Base-by-base conservation (phyloP, 1,140 invertebrate genomes). In the Campoletis sonorensis region DNA sequence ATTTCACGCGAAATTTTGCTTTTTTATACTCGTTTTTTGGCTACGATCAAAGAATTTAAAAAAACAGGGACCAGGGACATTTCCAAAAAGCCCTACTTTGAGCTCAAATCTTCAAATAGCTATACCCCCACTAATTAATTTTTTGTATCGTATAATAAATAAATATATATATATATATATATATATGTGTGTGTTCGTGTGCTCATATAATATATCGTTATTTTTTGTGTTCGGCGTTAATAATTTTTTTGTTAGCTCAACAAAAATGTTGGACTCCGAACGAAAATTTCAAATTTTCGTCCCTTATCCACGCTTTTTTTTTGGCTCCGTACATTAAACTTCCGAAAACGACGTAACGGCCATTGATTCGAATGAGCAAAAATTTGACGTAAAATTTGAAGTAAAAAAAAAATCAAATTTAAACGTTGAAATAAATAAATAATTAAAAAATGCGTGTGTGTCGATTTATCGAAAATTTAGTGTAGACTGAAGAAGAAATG, bases 91-190 rank as follows among this genome's bases (percentile, higher is more conserved):
- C 85, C 83, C 82, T 75, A 82, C 85, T 86, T 87, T 87, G 78
- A 87, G 86, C 84, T 86, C 83, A 85, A 85, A 86, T 79, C 84
- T 88, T 85, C 79, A 86, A 81, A 84, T 87, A 85, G 84, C 86
- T 87, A 88, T 79, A 84, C 84, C 86, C 86, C 80, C 85, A 85
- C 85, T 90, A 87, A 86, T 86, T 89, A 85, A 84, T 87, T 86
- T 82, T 79, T 80, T 87, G 87, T 87, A 88, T 91, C 84, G 89
- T 91, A 89, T 91, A 90, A 90, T 91, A 90, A 89, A 91, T 90
- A 90, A 88, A 89, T 90, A 87, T 86, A 86, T 86, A 87, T 88
- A 87, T 88, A 81, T 87, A 88, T 37, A 37, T 37, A 4, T 37
- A 37, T 37, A 37, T 37, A 4, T 37, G 10, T 37, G 10, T 37